Conservation (phyloP, 37 sponge, comb jelly and placozoan species). For the Agelas oroides region DNA sequence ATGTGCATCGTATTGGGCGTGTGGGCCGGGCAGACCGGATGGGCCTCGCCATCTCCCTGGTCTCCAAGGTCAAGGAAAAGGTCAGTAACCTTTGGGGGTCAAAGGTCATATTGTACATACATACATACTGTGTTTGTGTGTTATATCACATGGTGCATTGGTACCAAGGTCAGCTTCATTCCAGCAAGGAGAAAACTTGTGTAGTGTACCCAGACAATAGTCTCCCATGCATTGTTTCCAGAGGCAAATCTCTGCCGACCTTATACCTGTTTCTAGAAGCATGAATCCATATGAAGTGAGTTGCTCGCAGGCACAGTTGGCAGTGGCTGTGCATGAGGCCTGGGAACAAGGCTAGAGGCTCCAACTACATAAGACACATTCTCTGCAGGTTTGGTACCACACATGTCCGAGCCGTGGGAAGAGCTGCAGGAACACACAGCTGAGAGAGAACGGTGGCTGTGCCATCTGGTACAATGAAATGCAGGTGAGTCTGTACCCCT, state of each 20-base stretch:
- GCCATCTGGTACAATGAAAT: constrained; percentile 96
- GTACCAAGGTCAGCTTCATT: background rate
- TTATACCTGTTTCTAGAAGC: too few relatives aligned
- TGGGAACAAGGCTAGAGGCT: too few relatives aligned
- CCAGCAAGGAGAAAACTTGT: background rate
- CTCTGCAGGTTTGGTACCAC: constrained; percentile 95
- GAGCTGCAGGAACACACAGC: constrained; percentile 86
- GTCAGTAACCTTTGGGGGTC: constrained; percentile 26
- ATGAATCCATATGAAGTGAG: too few relatives aligned
- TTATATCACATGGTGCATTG: background rate
- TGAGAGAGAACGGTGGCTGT: constrained; percentile 91
- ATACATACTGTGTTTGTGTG: background rate
- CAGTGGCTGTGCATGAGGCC: too few relatives aligned
- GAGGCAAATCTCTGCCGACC: too few relatives aligned
- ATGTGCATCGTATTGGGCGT: constrained; percentile 93
- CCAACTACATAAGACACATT: too few relatives aligned
- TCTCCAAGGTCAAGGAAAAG: constrained; percentile 89
- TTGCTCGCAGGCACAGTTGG: too few relatives aligned
- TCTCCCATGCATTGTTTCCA: too few relatives aligned
- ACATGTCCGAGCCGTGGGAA: constrained; percentile 89
- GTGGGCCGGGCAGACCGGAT: constrained; percentile 94
- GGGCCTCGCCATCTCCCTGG: constrained; percentile 96
- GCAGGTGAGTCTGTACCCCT: constrained; percentile 78
- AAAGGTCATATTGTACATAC: background rate
- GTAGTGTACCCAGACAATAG: too few relatives aligned